Conservation (phyloP, 2,888 invertebrate genomes). For the Salpingus planirostris region DNA sequence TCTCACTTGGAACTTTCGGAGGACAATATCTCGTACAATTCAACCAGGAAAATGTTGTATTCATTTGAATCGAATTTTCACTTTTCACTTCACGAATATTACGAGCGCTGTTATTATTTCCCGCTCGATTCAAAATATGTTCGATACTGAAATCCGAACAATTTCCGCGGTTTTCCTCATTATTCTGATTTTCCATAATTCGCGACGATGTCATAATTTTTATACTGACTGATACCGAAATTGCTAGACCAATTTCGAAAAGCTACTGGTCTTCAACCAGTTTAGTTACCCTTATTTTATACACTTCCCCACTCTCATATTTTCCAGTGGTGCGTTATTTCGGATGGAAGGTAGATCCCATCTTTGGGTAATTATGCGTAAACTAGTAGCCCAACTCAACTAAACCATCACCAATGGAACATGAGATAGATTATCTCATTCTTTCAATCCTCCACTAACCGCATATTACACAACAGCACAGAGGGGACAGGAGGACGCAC, state of each 20-base stretch:
- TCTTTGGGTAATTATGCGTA: slow-evolving; percentile 38
- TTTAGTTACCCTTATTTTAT: slow-evolving; percentile 24
- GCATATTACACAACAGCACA: too few species aligned
- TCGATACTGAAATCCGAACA: slow-evolving; percentile 52
- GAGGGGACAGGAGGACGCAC: too few species aligned
- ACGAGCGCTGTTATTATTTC: too few species aligned
- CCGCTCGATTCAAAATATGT: slow-evolving; percentile 49
- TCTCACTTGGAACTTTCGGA: slow-evolving; percentile 58
- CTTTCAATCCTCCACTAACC: too few species aligned
- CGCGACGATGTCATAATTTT: slow-evolving; percentile 4
- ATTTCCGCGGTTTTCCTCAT: slow-evolving; percentile 9
- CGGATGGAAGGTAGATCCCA: slow-evolving; percentile 23
- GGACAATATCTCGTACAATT: slow-evolving; percentile 66
- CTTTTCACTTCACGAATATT: too few species aligned
- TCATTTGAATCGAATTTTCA: slow-evolving; percentile 7
- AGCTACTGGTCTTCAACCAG: slow-evolving; percentile 11
- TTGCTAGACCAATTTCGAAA: slow-evolving; percentile 13
- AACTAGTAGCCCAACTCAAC: slow-evolving; percentile 27
- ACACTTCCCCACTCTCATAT: slow-evolving; percentile 28
- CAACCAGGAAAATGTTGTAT: slow-evolving; percentile 46
- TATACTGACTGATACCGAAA: too few species aligned
- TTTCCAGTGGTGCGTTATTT: slow-evolving; percentile 12
- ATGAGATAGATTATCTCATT: too few species aligned
- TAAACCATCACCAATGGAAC: slow-evolving; percentile 12
- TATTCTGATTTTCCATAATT: slow-evolving; percentile 5